A percentile compares a stretch with the other conserved stretches of the same genome.
Conservation (phyloP, 2,113 vertebrate species). For the Oostethus manadensis region DNA sequence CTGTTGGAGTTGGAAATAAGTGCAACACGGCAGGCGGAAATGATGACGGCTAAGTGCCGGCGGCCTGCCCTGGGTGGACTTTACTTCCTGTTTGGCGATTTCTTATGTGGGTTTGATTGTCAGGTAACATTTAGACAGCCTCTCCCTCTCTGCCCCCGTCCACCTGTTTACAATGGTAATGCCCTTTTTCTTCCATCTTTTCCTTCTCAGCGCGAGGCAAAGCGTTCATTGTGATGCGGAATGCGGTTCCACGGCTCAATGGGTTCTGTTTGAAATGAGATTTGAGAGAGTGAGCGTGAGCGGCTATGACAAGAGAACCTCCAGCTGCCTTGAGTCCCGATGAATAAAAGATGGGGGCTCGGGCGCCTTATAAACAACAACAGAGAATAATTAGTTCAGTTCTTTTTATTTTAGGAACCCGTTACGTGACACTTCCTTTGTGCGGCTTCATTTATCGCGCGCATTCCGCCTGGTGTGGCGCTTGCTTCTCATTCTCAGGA, state of each 20-base stretch:
- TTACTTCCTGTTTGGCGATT: neutral
- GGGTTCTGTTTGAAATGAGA: slow-evolving; percentile 67
- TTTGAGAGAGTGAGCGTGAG: slow-evolving; percentile 57
- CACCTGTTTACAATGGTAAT: slow-evolving; percentile 40
- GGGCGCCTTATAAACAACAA: slow-evolving; percentile 63
- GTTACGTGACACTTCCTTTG: slow-evolving; percentile 62
- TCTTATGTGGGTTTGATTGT: slow-evolving; percentile 37
- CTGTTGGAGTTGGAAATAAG: neutral
- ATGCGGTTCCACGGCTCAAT: slow-evolving; percentile 55
- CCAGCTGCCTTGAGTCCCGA: slow-evolving; percentile 46
- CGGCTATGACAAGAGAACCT: slow-evolving; percentile 52
- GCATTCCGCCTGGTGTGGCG: slow-evolving; percentile 30
- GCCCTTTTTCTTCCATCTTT: slow-evolving; percentile 16
- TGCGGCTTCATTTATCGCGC: slow-evolving; percentile 44
- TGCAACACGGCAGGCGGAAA: neutral
- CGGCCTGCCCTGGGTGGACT: neutral
- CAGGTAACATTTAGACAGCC: slow-evolving; percentile 65
- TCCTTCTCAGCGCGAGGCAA: slow-evolving; percentile 38
- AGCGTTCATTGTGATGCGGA: slow-evolving; percentile 69
- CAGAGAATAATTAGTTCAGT: slow-evolving; percentile 63
- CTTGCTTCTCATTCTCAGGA: slow-evolving; percentile 11
- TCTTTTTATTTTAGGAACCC: slow-evolving; percentile 61
- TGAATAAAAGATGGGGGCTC: slow-evolving; percentile 72
- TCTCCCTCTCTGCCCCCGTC: neutral
- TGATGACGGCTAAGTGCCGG: neutral